Conservation (phyloP, 2,888 invertebrate genomes). For the Tridacna crocea region DNA sequence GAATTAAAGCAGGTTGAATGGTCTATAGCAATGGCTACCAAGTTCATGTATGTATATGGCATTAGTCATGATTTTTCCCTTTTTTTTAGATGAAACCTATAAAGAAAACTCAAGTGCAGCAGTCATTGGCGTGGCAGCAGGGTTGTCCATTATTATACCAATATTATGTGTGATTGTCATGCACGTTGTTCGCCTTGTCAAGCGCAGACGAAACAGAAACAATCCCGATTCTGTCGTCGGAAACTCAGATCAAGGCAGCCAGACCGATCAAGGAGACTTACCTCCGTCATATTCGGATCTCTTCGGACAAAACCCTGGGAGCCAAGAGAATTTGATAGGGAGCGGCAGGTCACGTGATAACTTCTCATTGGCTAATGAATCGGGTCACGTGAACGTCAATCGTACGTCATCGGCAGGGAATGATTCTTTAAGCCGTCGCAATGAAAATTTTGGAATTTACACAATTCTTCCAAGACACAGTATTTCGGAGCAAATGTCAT, state of each 20-base stretch:
- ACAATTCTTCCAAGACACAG: slow-evolving; percentile 7
- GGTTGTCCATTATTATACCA: slow-evolving; percentile 53
- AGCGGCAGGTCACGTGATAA: background rate
- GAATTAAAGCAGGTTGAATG: too few relatives aligned
- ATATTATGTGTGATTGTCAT: slow-evolving; percentile 56
- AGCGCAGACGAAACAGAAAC: slow-evolving; percentile 21
- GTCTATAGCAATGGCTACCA: too few relatives aligned
- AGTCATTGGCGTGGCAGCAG: slow-evolving; percentile 55
- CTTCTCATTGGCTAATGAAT: slow-evolving; percentile 15
- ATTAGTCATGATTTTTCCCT: too few relatives aligned
- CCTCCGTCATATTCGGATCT: slow-evolving; percentile 56
- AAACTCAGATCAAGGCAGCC: slow-evolving; percentile 28
- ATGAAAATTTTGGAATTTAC: slow-evolving; percentile 3
- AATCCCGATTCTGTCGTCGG: slow-evolving; percentile 5
- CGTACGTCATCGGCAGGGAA: background rate
- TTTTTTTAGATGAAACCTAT: background rate
- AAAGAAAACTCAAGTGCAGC: slow-evolving; percentile 36
- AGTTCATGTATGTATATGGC: too few relatives aligned
- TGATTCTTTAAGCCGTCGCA: background rate
- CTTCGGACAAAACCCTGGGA: slow-evolving; percentile 37
- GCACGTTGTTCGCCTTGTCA: slow-evolving; percentile 44
- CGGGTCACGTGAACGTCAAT: background rate
- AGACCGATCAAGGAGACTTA: slow-evolving; percentile 35
- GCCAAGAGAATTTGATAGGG: slow-evolving; percentile 13
- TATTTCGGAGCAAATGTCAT: slow-evolving; percentile 2